Base-by-base conservation (phyloP, 2,888 invertebrate genomes). In the Athripsodes cinereus region DNA sequence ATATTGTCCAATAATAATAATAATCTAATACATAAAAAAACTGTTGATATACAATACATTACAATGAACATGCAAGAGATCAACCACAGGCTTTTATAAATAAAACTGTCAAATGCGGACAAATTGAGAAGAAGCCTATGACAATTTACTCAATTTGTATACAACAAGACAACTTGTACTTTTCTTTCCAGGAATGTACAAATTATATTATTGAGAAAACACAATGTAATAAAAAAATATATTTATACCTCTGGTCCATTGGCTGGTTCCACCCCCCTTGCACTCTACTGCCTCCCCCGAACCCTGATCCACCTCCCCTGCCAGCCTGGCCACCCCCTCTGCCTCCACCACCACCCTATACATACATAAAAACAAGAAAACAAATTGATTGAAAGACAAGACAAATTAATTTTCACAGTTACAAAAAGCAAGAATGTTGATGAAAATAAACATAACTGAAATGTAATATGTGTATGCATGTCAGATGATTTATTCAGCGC, bases 341-440 rank as follows among this genome's bases (percentile, higher is more conserved):
- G 8, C 74, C 67, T 1, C 73, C 70, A 6, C 71, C 68, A 1
- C 73, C 68, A 0, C 70, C 65, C 5, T 57, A 51, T 20, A 34
- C 35, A 53, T 3, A 47, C 3, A 47, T n/a, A n/a, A n/a, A n/a
- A n/a, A n/a, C n/a, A n/a, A n/a, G n/a, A 19, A 31, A 26, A 54
- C 11, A 26, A 13, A 6, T 2, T 8, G 50, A 20, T 49, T 19
- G 47, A 18, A 46, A 53, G 11, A 20, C n/a, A n/a, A 11, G 13
- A 1, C n/a, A n/a, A n/a, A n/a, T n/a, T n/a, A n/a, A n/a, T n/a
- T n/a, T n/a, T n/a, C n/a, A n/a, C n/a, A n/a, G n/a, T n/a, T n/a
- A n/a, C n/a, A n/a, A n/a, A n/a, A n/a, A n/a, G n/a, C n/a, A n/a
- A n/a, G n/a, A n/a, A n/a, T n/a, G n/a, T n/a, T n/a, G n/a, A n/a